Conservation (phyloP, 2,797 vertebrate species). For the Thalassophryne amazonica region DNA sequence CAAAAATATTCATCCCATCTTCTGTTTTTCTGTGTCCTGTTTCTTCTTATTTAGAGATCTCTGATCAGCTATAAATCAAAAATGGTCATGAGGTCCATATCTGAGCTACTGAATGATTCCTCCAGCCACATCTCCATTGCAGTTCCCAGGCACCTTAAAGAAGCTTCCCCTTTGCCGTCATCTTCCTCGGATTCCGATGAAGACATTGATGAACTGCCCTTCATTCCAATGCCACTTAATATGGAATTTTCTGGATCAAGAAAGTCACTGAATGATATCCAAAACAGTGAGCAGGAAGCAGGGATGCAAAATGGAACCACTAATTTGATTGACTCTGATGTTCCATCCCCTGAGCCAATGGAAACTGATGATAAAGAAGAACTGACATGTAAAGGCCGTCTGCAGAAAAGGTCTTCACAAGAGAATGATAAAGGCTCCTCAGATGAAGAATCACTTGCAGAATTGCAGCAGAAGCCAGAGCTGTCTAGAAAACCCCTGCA, state of each 20-base stretch:
- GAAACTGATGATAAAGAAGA: conserved; percentile 57
- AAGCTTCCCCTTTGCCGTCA: conserved; percentile 84
- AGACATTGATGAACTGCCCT: conserved; percentile 91
- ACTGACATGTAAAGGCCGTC: conserved; percentile 58
- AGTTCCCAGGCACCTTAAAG: conserved; percentile 85
- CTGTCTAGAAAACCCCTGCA: conserved; percentile 79
- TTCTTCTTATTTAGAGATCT: conserved; percentile 81
- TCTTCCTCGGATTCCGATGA: conserved; percentile 97
- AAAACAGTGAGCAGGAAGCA: conserved; percentile 81
- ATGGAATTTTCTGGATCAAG: conserved; percentile 93
- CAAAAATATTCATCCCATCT: background rate
- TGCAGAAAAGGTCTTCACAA: conserved; percentile 70
- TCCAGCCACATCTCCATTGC: conserved; percentile 92
- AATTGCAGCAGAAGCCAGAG: conserved; percentile 69
- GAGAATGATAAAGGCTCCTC: conserved; percentile 75
- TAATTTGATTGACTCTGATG: conserved; percentile 38
- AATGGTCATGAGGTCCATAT: conserved; percentile 94
- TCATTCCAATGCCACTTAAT: conserved; percentile 91
- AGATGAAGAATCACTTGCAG: conserved; percentile 78
- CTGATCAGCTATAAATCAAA: conserved; percentile 98
- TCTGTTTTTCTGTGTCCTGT: background rate
- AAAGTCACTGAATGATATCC: conserved; percentile 91
- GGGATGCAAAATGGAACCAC: conserved; percentile 64
- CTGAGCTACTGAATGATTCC: conserved; percentile 89
- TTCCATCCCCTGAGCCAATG: conserved; percentile 63